Evolutionary conservation across 2,888 invertebrate genomes (phyloP).

Genomic region (Hirtodrosophila cameraria): DNA sequence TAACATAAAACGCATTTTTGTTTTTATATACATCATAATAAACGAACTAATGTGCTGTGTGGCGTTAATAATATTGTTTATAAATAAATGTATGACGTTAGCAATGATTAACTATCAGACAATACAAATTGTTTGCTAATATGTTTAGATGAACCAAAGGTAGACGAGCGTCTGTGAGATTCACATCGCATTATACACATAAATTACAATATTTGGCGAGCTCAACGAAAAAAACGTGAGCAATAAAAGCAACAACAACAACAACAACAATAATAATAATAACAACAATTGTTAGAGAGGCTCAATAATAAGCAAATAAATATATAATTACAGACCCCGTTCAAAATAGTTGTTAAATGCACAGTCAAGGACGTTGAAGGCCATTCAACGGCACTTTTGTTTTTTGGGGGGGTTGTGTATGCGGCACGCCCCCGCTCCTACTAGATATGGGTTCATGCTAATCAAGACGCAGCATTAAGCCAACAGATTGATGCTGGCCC

Average conservation of each 20-base stretch:
- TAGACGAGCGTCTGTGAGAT: conserved; percentile 55
- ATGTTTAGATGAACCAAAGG: conserved; percentile 37
- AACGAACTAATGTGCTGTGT: conserved; percentile 62
- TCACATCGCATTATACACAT: conserved; percentile 75
- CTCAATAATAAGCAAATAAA: conserved; percentile 72
- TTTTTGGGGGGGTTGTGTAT: conserved; percentile 60
- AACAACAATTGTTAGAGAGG: conserved; percentile 33
- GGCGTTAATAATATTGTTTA: conserved; percentile 70
- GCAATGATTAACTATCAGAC: conserved; percentile 73
- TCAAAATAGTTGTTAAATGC: conserved; percentile 57
- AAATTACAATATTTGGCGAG: conserved; percentile 78
- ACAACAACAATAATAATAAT: conserved; percentile 21
- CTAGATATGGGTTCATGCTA: conserved; percentile 47
- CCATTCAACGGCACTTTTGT: conserved; percentile 68
- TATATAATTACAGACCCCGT: conserved; percentile 71
- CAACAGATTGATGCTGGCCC: conserved; percentile 70
- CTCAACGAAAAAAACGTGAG: conserved; percentile 67
- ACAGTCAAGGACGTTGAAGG: conserved; percentile 76
- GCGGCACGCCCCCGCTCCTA: too few relatives aligned
- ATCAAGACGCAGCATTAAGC: conserved; percentile 64
- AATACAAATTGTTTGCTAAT: conserved; percentile 77
- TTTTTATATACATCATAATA: conserved; percentile 48
- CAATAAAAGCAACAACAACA: conserved; percentile 47
- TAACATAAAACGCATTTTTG: conserved; percentile 50
- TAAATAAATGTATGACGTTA: conserved; percentile 76